Conservation (phyloP, 1,140 invertebrate genomes). For the Rhagoletis zephyria region DNA sequence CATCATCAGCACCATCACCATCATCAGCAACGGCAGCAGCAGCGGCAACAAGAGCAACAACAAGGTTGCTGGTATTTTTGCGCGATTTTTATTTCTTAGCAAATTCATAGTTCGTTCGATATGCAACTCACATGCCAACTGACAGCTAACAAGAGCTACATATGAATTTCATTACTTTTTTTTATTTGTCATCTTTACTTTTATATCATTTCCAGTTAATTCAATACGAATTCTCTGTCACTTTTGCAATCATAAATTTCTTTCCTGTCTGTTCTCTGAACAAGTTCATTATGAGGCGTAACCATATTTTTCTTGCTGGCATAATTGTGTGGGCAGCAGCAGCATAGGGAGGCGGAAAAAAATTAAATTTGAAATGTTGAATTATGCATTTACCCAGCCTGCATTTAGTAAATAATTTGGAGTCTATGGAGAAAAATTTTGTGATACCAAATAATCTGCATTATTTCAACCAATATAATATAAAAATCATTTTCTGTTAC, state of each 20-base stretch:
- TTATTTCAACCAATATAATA: too few relatives aligned
- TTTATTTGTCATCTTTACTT: not conserved
- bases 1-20: conserved; percentile 41
- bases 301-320: too few relatives aligned
- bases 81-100: not conserved
- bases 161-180: conserved; percentile 6
- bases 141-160: conserved; percentile 9
- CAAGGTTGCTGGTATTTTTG: not conserved
- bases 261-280: not conserved
- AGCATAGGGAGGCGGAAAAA: too few relatives aligned
- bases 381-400: too few relatives aligned
- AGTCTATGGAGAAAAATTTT: too few relatives aligned
- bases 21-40: too few relatives aligned
- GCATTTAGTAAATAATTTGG: too few relatives aligned
- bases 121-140: not conserved
- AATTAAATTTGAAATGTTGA: too few relatives aligned
- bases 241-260: conserved; percentile 30
- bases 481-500: too few relatives aligned
- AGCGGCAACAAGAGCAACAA: not conserved
- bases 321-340: too few relatives aligned
- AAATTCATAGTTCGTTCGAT: conserved; percentile 15
- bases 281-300: conserved; percentile 25
- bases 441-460: too few relatives aligned
- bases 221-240: not conserved
- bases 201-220: not conserved